Evolutionary conservation across 2,888 invertebrate species (phyloP).

Genomic region (Drosophila peninsularis): DNA sequence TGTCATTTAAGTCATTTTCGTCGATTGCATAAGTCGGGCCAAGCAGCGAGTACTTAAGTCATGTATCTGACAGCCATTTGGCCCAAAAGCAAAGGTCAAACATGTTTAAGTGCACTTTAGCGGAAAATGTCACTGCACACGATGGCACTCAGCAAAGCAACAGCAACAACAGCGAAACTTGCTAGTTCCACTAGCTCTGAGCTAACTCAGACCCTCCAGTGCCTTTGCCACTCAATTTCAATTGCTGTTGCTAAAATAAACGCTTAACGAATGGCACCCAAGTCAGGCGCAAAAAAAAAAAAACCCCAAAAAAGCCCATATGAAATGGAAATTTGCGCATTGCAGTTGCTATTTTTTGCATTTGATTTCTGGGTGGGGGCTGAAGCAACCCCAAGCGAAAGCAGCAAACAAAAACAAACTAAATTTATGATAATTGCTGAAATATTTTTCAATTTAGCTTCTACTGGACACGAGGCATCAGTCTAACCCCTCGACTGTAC

Average conservation of each 20-base stretch:
- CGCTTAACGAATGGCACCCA: slow-evolving; percentile 21
- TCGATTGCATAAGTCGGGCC: slow-evolving; percentile 63
- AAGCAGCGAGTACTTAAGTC: slow-evolving; percentile 47
- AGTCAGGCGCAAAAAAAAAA: slow-evolving; percentile 15
- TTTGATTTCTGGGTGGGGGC: slow-evolving; percentile 29
- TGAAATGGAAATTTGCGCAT: slow-evolving; percentile 65
- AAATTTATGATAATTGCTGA: slow-evolving; percentile 56
- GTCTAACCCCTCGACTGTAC: slow-evolving; percentile 1
- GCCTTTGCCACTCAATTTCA: slow-evolving; percentile 73
- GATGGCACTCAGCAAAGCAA: slow-evolving; percentile 57
- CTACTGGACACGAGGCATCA: slow-evolving; percentile 16
- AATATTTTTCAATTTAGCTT: slow-evolving; percentile 53
- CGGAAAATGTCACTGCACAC: slow-evolving; percentile 76
- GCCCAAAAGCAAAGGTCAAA: slow-evolving; percentile 69
- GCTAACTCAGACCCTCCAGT: slow-evolving; percentile 35
- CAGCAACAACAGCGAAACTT: slow-evolving; percentile 1
- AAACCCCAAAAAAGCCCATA: neutral
- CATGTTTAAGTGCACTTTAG: slow-evolving; percentile 67
- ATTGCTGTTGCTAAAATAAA: slow-evolving; percentile 59
- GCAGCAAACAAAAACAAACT: slow-evolving; percentile 15
- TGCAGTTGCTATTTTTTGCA: slow-evolving; percentile 59
- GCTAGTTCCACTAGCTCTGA: neutral
- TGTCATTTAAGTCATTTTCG: slow-evolving; percentile 48
- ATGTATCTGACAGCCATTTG: slow-evolving; percentile 44
- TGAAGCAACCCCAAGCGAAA: slow-evolving; percentile 10